Base-by-base conservation (phyloP, 2,888 invertebrate species). In the Plemyria rubiginata region DNA sequence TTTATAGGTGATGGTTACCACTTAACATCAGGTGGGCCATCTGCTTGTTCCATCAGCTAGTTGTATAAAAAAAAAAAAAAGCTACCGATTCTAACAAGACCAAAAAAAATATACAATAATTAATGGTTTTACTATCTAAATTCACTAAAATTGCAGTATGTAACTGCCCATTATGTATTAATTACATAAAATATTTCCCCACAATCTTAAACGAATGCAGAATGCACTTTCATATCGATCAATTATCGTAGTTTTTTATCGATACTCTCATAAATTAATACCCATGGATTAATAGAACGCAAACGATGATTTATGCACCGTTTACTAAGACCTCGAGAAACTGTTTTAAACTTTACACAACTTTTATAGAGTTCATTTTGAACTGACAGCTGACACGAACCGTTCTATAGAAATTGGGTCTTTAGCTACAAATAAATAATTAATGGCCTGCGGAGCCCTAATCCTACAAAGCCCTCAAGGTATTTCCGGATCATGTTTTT, bases 251-350 rank as follows among this genome's bases (percentile, higher is more conserved):
- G 22, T 40, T 43, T 63, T 60, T 59, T 60, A 60, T 67, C 67
- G 59, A 56, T 61, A 49, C 57, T 43, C n/a, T 43, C 2, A 54
- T 41, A 41, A 53, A 62, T 61, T 68, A 49, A 48, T 46, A 50
- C 45, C 49, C 51, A 16, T 54, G 36, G 58, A 62, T 66, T 65
- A 64, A 62, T 57, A 36, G 58, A 40, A 52, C 54, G 57, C 63
- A 62, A 69, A 69, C 62, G 54, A 65, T 68, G 65, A 71, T 59
- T 65, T 60, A 71, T 68, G 63, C 29, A 51, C n/a, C 13, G 15
- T 51, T 62, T 32, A 61, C 53, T 40, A 32, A 51, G 13, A 59
- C 40, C 8, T 4, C 36, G 12, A 16, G 16, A 56, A 41, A 15
- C 41, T 0, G 46, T 49, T 51, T 52, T 40, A 53, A 41, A 51